phyloP scores from a whole-genome alignment of 2,113 vertebrate genomes.

The Thryonomys swinderianus region DNA sequence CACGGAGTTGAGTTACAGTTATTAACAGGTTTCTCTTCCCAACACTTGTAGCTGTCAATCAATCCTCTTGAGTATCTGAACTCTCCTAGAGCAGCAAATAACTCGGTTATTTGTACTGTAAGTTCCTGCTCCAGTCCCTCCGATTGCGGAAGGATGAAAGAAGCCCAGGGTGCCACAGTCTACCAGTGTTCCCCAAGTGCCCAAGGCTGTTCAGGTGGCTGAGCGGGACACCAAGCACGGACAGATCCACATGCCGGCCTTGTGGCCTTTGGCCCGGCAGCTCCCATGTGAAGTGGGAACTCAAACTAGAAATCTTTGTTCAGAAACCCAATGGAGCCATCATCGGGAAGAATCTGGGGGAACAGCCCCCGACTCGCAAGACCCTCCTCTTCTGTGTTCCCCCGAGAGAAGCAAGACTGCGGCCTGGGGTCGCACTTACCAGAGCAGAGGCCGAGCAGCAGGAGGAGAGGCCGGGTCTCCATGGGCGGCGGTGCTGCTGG shows the following conservation, averaged over 20 bases:
- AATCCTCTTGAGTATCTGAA: constrained; percentile 66
- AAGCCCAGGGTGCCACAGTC: neutral
- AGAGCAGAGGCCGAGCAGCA: constrained; percentile 79
- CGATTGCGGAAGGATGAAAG: neutral
- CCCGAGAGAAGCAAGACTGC: neutral
- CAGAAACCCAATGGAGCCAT: neutral
- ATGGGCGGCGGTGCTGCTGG: constrained; percentile 45
- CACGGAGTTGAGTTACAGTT: constrained; percentile 50
- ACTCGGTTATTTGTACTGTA: neutral
- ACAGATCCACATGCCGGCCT: neutral
- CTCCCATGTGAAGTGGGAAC: neutral
- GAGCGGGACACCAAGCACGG: neutral
- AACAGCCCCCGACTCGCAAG: neutral
- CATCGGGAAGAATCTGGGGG: neutral
- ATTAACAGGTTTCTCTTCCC: constrained; percentile 54
- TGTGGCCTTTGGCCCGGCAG: neutral
- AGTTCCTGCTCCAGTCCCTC: neutral
- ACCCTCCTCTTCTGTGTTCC: neutral
- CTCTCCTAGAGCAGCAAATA: constrained; percentile 38
- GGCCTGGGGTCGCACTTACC: constrained; percentile 77
- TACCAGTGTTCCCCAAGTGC: no score
- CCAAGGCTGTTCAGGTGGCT: fast-evolving
- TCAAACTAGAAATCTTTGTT: neutral
- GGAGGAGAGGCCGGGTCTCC: neutral
- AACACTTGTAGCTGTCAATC: constrained; percentile 83